Evolutionary conservation across 2,888 invertebrate genomes (phyloP).

Genomic region (Tipula unca): DNA sequence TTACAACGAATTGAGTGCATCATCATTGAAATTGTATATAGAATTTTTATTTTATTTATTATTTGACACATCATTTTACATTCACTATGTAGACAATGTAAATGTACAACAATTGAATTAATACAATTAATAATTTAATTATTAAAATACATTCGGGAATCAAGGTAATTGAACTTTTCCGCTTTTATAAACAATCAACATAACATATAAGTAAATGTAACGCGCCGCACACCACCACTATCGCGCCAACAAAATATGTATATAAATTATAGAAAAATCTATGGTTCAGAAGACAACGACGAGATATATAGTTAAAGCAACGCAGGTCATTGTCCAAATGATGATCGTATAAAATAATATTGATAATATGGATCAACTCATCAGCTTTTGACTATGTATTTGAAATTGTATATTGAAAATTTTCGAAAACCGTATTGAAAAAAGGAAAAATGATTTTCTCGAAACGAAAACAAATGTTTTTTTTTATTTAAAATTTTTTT

Average conservation of each 20-base stretch:
- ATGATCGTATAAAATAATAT: background rate
- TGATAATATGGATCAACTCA: no score
- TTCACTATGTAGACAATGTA: background rate
- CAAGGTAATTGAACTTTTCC: background rate
- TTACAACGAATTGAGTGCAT: background rate
- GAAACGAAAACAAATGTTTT: no score
- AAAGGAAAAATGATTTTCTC: no score
- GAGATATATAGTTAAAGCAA: background rate
- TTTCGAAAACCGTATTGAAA: no score
- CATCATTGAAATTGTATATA: slow-evolving; percentile 1
- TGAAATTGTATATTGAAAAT: no score
- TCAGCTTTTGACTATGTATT: no score
- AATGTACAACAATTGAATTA: background rate
- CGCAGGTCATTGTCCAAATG: background rate
- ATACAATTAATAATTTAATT: background rate
- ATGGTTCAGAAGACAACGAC: background rate
- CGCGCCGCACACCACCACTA: background rate
- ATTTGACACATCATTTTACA: slow-evolving; percentile 8
- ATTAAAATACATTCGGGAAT: background rate
- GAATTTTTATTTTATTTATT: background rate
- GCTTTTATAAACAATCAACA: background rate
- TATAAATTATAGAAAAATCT: background rate
- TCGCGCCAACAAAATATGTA: background rate
- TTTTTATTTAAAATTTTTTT: no score
- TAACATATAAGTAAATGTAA: background rate